Evolutionary conservation across 2,797 vertebrate species (phyloP), one percentile per base, ranked within the genome.

Genomic region (Tangara arthus): DNA sequence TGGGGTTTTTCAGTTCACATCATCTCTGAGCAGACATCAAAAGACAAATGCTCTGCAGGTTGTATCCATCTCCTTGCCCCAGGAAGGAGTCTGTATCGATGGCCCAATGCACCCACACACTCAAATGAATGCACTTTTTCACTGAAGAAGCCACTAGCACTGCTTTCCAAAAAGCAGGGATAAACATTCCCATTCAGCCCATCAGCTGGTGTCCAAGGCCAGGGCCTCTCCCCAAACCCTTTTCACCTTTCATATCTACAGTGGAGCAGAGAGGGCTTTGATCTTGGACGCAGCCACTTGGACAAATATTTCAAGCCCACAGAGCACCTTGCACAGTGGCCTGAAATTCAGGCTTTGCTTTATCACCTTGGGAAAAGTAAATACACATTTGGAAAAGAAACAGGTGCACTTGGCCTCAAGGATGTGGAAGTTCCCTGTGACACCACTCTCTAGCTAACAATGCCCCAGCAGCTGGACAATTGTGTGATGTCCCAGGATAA

Each of bases 41-140:
- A 93, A 95, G 91, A 75, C 60, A 82, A 72, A 94, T 93, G 32
- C 90, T 81, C 65, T 49, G 75, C 85, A 78, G 85, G 80, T 72
- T 15, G 3, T 65, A 66, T 81, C 65, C 68, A 49, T 92, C 89
- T 91, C 69, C 53, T 46, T 79, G 52, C 4, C 2, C 52, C 72
- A 32, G 57, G 41, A 80, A 39, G 14, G 13, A 22, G 55, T 15
- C 47, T 34, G 0, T 72, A 66, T 47, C 9, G 6, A 82, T 34
- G 50, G 35, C 63, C 52, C 2, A 63, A 4, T 26, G 27, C 41
- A 86, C 44, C 89, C 26, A 9, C 50, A 76, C 52, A 70, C 71
- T 56, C 59, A 57, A 78, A 93, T 0, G 2, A 61, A 52, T 21
- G 50, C 3, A 7, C 8, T 39, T 80, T 63, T 69, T 69, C 64